Evolutionary conservation across 2,797 vertebrate species (phyloP), one percentile per base, ranked within the genome.

Genomic region (Clarias platycephalus): DNA sequence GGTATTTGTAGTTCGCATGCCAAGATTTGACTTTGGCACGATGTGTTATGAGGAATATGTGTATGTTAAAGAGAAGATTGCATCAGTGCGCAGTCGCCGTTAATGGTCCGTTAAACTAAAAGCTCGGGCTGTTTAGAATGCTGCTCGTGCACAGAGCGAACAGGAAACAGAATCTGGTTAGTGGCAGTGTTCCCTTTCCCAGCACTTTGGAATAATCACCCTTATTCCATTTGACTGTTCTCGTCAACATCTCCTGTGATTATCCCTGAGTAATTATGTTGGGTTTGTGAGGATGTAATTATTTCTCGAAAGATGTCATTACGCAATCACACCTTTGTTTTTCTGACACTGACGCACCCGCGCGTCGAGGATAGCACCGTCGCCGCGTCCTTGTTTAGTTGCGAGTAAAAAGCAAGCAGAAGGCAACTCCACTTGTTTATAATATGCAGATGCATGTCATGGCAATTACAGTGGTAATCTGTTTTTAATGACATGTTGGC

Each of bases 291-390:
- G 85, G 84, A 88, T 87, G 81, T 84, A 88, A 92, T 93, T 92
- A 90, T 87, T 87, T 87, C 89, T 90, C 87, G 87, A 89, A 84
- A 84, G 88, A 85, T 57, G 82, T 88, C 90, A 92, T 93, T 93
- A 90, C 87, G 72, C 87, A 90, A 86, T 91, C 85, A 81, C 89
- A 89, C 88, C 86, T 92, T 91, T 89, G 76, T 88, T 58, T 55
- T 77, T 84, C 26, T 15, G 40, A 26, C 34, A 24, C 24, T 6
- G 40, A 6, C 18, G 5, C 28, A 13, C 34, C 3, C 3, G 75
- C 44, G 58, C 49, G 26, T 66, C 60, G 82, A 7, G 63, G 70
- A 64, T 49, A 75, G 16, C 1, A 8, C 66, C 20, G n/a, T 49
- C 55, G 31, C 28, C n/a, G 18, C 24, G 3, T 62, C 16, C 67